Evolutionary conservation across 2,888 invertebrate genomes (phyloP), one percentile per base, ranked within the genome.

Genomic region (Trilocha varians): DNA sequence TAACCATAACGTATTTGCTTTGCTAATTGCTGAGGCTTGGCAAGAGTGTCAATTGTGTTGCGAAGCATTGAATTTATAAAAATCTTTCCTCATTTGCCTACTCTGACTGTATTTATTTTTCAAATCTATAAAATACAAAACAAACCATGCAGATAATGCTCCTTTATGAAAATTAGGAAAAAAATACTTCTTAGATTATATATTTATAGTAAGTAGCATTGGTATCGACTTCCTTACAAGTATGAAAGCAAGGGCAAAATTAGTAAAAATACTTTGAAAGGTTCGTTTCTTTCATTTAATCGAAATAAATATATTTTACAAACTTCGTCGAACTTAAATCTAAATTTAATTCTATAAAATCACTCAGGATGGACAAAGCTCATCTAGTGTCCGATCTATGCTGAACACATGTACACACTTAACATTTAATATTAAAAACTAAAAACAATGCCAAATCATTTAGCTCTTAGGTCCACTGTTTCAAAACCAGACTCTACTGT

Each of bases 401-500:
- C 45, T 46, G 54, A 47, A 49, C 50, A 54, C 34, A 59, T 55
- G 52, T 48, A 49, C 55, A 55, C 44, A 46, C 48, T 43, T 39
- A 43, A 52, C 44, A 48, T 52, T 25, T 25, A 25, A 25, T 11
- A 25, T 6, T 11, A 25, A 25, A 9, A 34, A 13, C 32, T 8
- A 34, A 13, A 11, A 3, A 3, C 8, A 34, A 34, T 1, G 9
- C 5, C 8, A 5, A 34, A 37, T 70, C 51, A 78, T 53, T 79
- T 73, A 47, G 75, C 63, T 59, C 78, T 67, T 46, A 82, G 57
- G 55, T 85, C 85, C 41, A 87, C 83, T 18, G 84, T 87, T 62
- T 86, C 86, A 49, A 86, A 87, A 2, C 86, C 87, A 9, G 78
- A 77, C 38, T 87, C 86, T 44, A 79, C 68, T 40, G 52, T 60